Evolutionary conservation across 2,797 vertebrate genomes (phyloP).

Genomic region (Epinephelus awoara): DNA sequence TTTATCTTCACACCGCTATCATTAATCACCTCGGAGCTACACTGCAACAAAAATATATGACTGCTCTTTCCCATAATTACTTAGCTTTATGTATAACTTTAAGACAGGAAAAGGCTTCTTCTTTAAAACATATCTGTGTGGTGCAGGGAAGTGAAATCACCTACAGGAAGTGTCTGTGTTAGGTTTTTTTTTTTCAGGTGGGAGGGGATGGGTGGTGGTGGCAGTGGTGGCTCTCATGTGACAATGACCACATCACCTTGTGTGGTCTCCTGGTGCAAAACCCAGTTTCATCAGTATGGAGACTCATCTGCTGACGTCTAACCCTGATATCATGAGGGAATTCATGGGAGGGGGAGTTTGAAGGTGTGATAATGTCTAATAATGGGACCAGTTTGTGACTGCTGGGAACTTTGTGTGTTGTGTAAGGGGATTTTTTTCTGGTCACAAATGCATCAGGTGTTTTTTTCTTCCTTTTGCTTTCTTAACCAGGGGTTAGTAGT

Average conservation of each 20-base stretch:
- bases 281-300: conserved; percentile 32
- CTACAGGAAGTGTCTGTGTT: conserved; percentile 41
- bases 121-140: background rate
- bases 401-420: conserved; percentile 39
- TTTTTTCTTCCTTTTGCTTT: conserved; percentile 4
- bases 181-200: conserved; percentile 27
- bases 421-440: conserved; percentile 20
- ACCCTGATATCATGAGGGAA: conserved; percentile 35
- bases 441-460: conserved; percentile 23
- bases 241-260: conserved; percentile 39
- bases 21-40: conserved; percentile 20
- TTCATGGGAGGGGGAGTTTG: conserved; percentile 18
- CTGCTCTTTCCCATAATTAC: conserved; percentile 11
- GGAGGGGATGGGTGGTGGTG: conserved; percentile 23
- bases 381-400: conserved; percentile 21
- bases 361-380: conserved; percentile 42
- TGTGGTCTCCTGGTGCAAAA: conserved; percentile 31
- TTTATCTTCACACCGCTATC: background rate
- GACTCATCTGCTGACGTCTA: conserved; percentile 28
- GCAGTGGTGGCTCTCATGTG: background rate
- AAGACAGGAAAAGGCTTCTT: conserved; percentile 1
- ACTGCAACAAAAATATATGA: background rate
- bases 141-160: conserved; percentile 62
- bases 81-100: conserved; percentile 4
- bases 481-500: background rate